A percentile compares a stretch with the other conserved stretches of the same genome.
These are phyloP conservation scores for Sebastes vulpes DNA, from an alignment of 2,797 vertebrate species.

Conservation along the genomic window DNA sequence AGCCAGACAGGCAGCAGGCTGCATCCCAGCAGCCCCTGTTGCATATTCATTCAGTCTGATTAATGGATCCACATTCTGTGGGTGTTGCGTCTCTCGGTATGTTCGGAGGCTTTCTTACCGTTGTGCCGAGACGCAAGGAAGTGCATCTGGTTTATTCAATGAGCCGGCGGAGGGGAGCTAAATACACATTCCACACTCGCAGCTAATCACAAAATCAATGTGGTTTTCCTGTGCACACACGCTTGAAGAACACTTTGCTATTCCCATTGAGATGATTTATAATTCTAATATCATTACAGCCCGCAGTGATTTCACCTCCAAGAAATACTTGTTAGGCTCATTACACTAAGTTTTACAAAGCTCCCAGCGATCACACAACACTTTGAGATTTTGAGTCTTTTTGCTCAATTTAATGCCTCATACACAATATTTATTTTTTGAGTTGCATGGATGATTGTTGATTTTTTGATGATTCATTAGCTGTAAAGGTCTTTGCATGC, in stretches of 20 bases:
- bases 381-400: background rate
- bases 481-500: too few species aligned
- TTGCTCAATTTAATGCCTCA: background rate
- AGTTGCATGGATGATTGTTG: conserved; percentile 9
- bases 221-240: conserved; percentile 35
- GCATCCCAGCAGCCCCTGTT: conserved; percentile 58
- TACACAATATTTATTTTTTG: conserved; percentile 5
- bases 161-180: conserved; percentile 24
- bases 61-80: conserved; percentile 61
- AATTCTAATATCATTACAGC: conserved; percentile 42
- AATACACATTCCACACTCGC: conserved; percentile 24
- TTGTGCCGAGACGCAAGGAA: conserved; percentile 10
- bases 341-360: conserved; percentile 40
- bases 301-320: conserved; percentile 44
- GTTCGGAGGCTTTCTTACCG: conserved; percentile 21
- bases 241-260: conserved; percentile 36
- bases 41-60: conserved; percentile 77
- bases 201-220: conserved; percentile 64
- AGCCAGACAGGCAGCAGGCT: conserved; percentile 65
- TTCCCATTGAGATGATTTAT: conserved; percentile 49
- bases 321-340: conserved; percentile 40
- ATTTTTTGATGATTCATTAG: background rate
- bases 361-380: conserved; percentile 22
- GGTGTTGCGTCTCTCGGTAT: conserved; percentile 50
- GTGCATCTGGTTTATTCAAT: conserved; percentile 43